These are phyloP conservation scores for Bubo blakistoni DNA, from an alignment of 2,113 vertebrate genomes.

Conservation along the genomic window DNA sequence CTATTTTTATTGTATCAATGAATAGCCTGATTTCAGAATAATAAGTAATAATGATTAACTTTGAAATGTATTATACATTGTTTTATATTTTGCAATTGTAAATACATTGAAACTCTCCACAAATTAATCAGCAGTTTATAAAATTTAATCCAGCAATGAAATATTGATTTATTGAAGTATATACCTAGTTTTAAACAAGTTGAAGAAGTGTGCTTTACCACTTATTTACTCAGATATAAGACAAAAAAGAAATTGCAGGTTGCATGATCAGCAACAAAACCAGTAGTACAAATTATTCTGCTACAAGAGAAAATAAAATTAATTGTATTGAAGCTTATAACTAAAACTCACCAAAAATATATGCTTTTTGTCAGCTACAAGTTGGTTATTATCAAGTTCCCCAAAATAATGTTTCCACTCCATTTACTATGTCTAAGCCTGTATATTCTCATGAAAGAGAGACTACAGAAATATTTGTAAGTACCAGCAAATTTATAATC, in stretches of 20 bases:
- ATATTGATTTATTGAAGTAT: neutral
- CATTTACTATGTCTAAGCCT: neutral
- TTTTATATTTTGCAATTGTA: neutral
- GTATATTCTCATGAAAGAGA: neutral
- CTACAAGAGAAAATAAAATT: neutral
- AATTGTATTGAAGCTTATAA: neutral
- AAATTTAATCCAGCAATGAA: neutral
- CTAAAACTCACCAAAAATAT: neutral
- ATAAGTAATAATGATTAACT: neutral
- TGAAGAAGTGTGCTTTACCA: neutral
- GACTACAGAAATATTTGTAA: neutral
- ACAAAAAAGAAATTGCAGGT: neutral
- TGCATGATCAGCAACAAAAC: neutral
- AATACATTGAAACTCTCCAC: neutral
- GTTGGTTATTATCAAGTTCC: neutral
- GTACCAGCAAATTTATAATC: neutral
- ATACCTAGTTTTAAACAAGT: neutral
- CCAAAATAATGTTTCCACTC: neutral
- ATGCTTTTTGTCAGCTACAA: neutral
- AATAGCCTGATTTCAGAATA: neutral
- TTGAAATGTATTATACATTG: neutral
- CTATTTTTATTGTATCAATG: neutral
- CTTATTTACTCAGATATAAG: neutral
- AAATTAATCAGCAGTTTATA: neutral
- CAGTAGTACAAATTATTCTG: neutral